These are phyloP conservation scores for Zapus hudsonius DNA, from an alignment of 2,113 vertebrate genomes.

Conservation along the genomic window DNA sequence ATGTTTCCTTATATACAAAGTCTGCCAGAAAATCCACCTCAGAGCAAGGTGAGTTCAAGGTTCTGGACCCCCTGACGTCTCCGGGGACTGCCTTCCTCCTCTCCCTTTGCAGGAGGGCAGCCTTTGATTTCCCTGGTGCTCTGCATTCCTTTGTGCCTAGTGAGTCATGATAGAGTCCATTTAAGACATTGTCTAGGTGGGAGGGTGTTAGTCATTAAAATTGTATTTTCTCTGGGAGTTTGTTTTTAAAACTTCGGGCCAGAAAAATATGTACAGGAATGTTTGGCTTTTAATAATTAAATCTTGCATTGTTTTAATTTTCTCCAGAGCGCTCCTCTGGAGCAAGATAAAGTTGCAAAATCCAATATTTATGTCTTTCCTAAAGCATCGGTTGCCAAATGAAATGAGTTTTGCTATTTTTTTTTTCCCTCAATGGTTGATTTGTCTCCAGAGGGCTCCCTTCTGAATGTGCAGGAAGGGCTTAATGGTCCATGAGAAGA, in stretches of 20 bases:
- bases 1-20: neutral
- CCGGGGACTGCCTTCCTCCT: neutral
- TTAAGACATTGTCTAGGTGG: conserved; percentile 67
- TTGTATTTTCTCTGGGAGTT: conserved; percentile 76
- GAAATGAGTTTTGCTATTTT: conserved; percentile 68
- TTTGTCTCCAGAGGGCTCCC: conserved; percentile 62
- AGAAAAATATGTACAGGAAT: conserved; percentile 75
- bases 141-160: neutral
- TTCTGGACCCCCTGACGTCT: neutral
- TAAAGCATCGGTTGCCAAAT: conserved; percentile 65
- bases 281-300: conserved; percentile 82
- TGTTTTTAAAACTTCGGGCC: conserved; percentile 75
- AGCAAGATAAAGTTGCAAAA: conserved; percentile 77
- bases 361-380: conserved; percentile 77
- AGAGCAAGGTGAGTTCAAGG: neutral
- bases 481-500: conserved; percentile 17
- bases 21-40: neutral
- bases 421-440: conserved; percentile 32
- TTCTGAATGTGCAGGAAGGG: conserved; percentile 55
- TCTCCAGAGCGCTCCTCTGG: conserved; percentile 75
- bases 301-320: conserved; percentile 81
- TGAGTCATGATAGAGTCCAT: conserved; percentile 62
- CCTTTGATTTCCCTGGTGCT: conserved; percentile 47
- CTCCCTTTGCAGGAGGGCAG: neutral
- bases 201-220: conserved; percentile 75